Evolutionary conservation across 2,888 invertebrate genomes (phyloP), one percentile per base, ranked within the genome.

Genomic region (Amphipoea oculea): DNA sequence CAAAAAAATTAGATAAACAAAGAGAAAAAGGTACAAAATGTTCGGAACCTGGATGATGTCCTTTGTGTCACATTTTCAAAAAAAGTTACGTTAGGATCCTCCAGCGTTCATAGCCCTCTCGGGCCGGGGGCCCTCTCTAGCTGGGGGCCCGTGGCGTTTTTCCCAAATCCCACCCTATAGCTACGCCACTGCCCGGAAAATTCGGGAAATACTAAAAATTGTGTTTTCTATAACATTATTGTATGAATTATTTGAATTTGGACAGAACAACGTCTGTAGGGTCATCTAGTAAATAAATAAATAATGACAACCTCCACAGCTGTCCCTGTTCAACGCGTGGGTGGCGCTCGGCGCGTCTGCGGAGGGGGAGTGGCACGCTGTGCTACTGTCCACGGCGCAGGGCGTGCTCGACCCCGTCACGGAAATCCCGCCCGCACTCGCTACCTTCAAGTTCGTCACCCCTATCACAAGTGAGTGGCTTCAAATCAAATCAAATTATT

Each of bases 391-490:
- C 48, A 95, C 96, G 1, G 92, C 93, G 1, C 90, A 88, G 0
- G 96, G 96, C 2, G 83, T 86, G 1, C 82, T 93, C 0, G 96
- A 96, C 82, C 95, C 95, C 1, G 89, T 91, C 42, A 96, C 96
- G 0, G 96, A 94, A 48, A 95, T 96, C 76, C 95, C 94, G 6
- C 96, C 96, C 0, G 95, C 96, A 0, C 92, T 96, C 5, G 92
- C 91, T 68, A 95, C 95, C 0, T 78, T 95, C 81, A 94, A 91
- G 57, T 78, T 91, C 36, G 86, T 90, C n/a, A 86, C 89, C 20
- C 90, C 93, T 3, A 60, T 74, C 12, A 12, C 68, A 48, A 88
- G 93, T 93, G 1, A 90, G 91, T 89, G 0, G 4, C 4, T 40
- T 45, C 29, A 29, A 29, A 29, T 29, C 29, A 29, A 29, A 29